These are phyloP conservation scores for Monoplex corrugatus DNA, from an alignment of 2,888 invertebrate species.

Conservation along the genomic window DNA sequence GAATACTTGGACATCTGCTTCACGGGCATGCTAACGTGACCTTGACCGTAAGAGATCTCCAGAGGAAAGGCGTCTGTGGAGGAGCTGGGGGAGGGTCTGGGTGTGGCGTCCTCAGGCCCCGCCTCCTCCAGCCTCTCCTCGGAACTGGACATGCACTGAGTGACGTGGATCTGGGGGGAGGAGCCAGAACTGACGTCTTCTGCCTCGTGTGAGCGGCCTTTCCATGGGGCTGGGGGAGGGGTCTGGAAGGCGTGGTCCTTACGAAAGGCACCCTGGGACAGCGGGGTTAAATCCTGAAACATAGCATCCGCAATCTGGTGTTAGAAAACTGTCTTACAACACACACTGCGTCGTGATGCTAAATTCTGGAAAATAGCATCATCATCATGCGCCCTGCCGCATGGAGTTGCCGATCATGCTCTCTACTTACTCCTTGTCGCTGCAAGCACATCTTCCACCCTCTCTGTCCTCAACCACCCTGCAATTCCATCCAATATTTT, in stretches of 20 bases:
- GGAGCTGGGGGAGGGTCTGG: not conserved
- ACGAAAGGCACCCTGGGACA: not conserved
- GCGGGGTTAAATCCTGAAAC: not conserved
- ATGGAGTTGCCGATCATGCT: too few relatives aligned
- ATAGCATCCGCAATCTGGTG: too few relatives aligned
- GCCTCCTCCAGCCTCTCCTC: slow-evolving; percentile 59
- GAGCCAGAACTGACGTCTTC: slow-evolving; percentile 47
- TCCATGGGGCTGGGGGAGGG: slow-evolving; percentile 42
- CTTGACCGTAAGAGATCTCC: slow-evolving; percentile 31
- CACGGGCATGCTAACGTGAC: slow-evolving; percentile 36
- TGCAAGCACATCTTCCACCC: too few relatives aligned
- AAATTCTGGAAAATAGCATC: too few relatives aligned
- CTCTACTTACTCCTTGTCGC: too few relatives aligned
- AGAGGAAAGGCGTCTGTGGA: slow-evolving; percentile 15
- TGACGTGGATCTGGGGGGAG: slow-evolving; percentile 53
- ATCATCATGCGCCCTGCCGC: too few relatives aligned
- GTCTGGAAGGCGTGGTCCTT: slow-evolving; percentile 32
- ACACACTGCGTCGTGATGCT: too few relatives aligned
- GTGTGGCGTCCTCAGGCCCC: slow-evolving; percentile 22
- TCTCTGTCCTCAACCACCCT: too few relatives aligned
- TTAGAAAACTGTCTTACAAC: not conserved
- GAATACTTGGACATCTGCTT: slow-evolving; percentile 65
- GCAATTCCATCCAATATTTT: too few relatives aligned
- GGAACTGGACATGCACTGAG: slow-evolving; percentile 47
- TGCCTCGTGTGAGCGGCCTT: slow-evolving; percentile 51